Conservation (phyloP, 2,797 vertebrate genomes). For the Notolepis coatsorum region DNA sequence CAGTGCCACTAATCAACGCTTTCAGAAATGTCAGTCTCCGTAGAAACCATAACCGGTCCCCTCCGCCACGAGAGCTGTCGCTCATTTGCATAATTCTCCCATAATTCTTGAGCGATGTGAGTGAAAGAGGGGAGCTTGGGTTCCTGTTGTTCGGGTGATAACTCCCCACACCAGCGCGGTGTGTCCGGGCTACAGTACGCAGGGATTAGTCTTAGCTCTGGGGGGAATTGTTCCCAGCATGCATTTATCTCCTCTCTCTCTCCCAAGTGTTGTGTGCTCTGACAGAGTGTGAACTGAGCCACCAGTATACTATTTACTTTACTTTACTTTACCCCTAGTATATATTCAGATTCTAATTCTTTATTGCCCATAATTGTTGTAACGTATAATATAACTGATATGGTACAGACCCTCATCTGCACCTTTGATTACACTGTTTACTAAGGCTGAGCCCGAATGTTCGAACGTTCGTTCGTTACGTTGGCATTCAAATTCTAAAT, state of each 20-base stretch:
- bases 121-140: conserved; percentile 16
- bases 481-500: too few relatives aligned
- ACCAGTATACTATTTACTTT: too few relatives aligned
- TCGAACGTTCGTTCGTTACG: too few relatives aligned
- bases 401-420: too few relatives aligned
- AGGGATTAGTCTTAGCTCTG: conserved; percentile 61
- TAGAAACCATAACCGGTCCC: conserved; percentile 46
- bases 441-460: too few relatives aligned
- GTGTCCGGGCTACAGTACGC: conserved; percentile 54
- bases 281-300: conserved; percentile 53
- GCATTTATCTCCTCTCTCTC: conserved; percentile 58
- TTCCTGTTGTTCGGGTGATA: conserved; percentile 43
- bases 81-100: conserved; percentile 42
- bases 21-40: conserved; percentile 47
- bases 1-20: conserved; percentile 57
- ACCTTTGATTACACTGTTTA: too few relatives aligned
- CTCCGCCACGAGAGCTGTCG: conserved; percentile 21
- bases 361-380: too few relatives aligned
- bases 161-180: conserved; percentile 30
- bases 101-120: conserved; percentile 33
- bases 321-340: too few relatives aligned
- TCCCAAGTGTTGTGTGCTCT: conserved; percentile 19
- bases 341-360: too few relatives aligned
- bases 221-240: conserved; percentile 56
- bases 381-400: too few relatives aligned